Percentiles rank a stretch among this genome's conserved stretches.
Conservation (phyloP, 2,113 vertebrate species). For the Nicator chloris region DNA sequence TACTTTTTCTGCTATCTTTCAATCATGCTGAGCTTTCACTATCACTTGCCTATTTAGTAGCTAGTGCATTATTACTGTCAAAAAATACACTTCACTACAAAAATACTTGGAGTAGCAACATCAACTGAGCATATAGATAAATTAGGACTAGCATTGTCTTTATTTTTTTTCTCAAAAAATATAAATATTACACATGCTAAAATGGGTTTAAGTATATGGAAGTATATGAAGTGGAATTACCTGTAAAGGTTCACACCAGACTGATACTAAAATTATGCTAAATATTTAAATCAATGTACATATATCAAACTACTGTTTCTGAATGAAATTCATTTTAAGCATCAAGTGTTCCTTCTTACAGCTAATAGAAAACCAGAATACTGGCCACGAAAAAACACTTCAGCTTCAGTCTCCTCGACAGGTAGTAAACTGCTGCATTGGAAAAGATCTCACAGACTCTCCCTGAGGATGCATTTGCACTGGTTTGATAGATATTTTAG, state of each 20-base stretch:
- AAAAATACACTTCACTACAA: not conserved
- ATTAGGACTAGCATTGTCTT: not conserved
- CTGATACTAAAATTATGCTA: slow-evolving; percentile 19
- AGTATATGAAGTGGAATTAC: not conserved
- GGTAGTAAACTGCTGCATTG: slow-evolving; percentile 27
- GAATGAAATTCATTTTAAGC: slow-evolving; percentile 35
- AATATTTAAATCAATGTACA: slow-evolving; percentile 57
- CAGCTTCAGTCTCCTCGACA: slow-evolving; percentile 7
- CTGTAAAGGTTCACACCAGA: not conserved
- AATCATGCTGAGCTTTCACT: not conserved
- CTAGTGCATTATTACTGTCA: not conserved
- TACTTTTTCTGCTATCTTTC: not conserved
- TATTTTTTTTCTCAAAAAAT: not conserved
- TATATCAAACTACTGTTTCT: slow-evolving; percentile 12
- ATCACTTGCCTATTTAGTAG: not conserved
- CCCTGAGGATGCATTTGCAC: slow-evolving; percentile 25
- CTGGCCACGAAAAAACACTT: not conserved
- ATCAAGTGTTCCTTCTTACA: slow-evolving; percentile 29
- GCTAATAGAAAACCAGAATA: not conserved
- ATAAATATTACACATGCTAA: not conserved
- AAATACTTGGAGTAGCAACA: not conserved
- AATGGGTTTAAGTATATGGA: not conserved
- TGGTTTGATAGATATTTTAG: slow-evolving; percentile 55
- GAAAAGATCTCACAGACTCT: not conserved
- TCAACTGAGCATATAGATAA: not conserved